Evolutionary conservation across 2,888 invertebrate species (phyloP), one percentile per base, ranked within the genome.

Genomic region (Pheosia tremula): DNA sequence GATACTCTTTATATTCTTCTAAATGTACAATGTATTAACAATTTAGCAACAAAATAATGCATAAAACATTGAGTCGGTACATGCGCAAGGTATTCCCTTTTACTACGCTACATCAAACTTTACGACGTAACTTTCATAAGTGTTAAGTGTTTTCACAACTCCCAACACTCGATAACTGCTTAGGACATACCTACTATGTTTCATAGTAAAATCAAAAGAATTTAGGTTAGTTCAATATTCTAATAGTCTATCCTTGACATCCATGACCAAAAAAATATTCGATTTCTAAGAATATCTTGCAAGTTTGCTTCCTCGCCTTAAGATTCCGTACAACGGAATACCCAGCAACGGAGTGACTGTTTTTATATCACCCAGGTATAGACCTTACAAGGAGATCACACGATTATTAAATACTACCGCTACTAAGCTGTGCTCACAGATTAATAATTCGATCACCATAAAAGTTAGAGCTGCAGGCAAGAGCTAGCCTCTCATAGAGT

Each of bases 91-190:
- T 60, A 49, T 59, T 67, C 47, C 55, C 53, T 64, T 41, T 45
- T 49, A 13, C 49, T 13, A 49, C 7, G 13, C n/a, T 24, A 24
- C 13, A 13, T 53, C 50, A 24, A 13, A 24, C 8, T 70, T 67
- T 62, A 61, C 67, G 69, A 67, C 60, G 62, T 56, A 64, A 66
- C 61, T 72, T 74, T 66, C 75, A 60, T 64, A 64, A 58, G 65
- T 66, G 67, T 60, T 61, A 66, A 66, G 58, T 59, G 55, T 58
- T 75, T 75, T 61, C 74, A 58, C 67, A 75, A 75, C 59, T 6
- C 45, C 4, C 38, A 10, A 36, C 38, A 54, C 37, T 36, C n/a
- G 13, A 41, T 24, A 4, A 9, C 56, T 39, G 11, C 10, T 56
- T 56, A 56, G 36, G 24, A 45, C 24, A 56, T 56, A 10, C 8